Percentiles rank a stretch among this genome's conserved stretches.
phyloP scores from a whole-genome alignment of 2,888 invertebrate genomes.

The Cosmorhoe ocellata region DNA sequence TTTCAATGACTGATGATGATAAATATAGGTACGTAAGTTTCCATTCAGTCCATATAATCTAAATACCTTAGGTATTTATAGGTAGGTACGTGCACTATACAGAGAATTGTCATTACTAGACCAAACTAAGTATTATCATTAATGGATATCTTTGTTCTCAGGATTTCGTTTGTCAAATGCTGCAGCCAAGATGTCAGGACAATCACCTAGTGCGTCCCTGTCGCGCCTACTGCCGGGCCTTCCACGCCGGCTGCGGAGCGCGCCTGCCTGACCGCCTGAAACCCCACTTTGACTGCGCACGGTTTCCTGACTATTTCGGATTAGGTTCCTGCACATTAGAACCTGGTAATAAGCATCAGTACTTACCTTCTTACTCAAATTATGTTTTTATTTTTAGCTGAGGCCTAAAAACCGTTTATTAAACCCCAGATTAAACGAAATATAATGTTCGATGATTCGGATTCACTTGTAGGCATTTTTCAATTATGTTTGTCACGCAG shows the following conservation, averaged over 20 bases:
- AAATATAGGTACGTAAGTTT: too few relatives aligned
- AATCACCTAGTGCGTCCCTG: constrained; percentile 87
- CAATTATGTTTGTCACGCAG: constrained; percentile 54
- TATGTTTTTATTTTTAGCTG: background rate
- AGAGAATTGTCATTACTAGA: too few relatives aligned
- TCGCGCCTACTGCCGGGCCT: constrained; percentile 91
- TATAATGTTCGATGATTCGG: too few relatives aligned
- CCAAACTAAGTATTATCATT: too few relatives aligned
- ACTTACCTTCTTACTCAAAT: background rate
- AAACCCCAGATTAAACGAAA: too few relatives aligned
- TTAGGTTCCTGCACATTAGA: constrained; percentile 88
- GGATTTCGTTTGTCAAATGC: constrained; percentile 93
- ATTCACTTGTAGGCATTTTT: background rate
- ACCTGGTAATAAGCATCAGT: constrained; percentile 80
- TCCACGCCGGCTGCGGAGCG: constrained; percentile 91
- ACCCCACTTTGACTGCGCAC: constrained; percentile 88
- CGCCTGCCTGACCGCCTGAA: constrained; percentile 87
- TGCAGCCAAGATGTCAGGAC: constrained; percentile 90
- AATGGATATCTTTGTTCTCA: constrained; percentile 28
- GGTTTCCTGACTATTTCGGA: constrained; percentile 90
- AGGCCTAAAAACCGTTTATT: too few relatives aligned
- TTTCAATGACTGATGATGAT: too few relatives aligned
- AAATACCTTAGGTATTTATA: too few relatives aligned
- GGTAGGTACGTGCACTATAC: too few relatives aligned
- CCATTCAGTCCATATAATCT: too few relatives aligned